A percentile compares a stretch with the other conserved stretches of the same genome.
Evolutionary conservation across 2,113 vertebrate species (phyloP).

Genomic region (Chionodraco myersi): DNA sequence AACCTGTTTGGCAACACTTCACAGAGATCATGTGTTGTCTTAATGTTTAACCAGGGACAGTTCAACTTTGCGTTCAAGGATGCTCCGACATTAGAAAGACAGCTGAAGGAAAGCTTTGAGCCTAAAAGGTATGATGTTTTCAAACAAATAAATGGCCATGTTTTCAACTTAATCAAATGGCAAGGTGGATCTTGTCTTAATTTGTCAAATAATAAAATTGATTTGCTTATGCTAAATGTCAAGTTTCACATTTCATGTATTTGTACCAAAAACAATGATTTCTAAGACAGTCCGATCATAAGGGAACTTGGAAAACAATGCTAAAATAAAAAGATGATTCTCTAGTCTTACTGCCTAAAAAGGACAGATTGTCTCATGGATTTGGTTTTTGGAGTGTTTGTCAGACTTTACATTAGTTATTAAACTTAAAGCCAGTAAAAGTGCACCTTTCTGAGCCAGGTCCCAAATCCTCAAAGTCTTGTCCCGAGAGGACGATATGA

Average conservation of each 20-base stretch:
- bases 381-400: too few species aligned
- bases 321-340: too few species aligned
- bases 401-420: too few species aligned
- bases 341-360: too few species aligned
- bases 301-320: too few species aligned
- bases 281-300: too few species aligned
- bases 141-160: not conserved
- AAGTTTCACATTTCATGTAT: not conserved
- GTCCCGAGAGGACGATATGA: conserved; percentile 94
- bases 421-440: too few species aligned
- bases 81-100: not conserved
- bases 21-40: not conserved
- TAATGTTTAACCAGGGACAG: not conserved
- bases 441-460: conserved; percentile 89
- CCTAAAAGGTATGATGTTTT: not conserved
- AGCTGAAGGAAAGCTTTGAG: not conserved
- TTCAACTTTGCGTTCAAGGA: conserved; percentile 2
- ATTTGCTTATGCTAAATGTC: not conserved
- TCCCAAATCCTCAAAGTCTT: conserved; percentile 97
- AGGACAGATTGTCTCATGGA: too few species aligned
- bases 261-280: not conserved
- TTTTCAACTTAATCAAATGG: not conserved
- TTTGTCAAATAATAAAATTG: not conserved
- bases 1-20: not conserved
- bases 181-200: not conserved